These are phyloP conservation scores for Cichladusa arquata DNA, from an alignment of 2,113 vertebrate species.

Conservation along the genomic window DNA sequence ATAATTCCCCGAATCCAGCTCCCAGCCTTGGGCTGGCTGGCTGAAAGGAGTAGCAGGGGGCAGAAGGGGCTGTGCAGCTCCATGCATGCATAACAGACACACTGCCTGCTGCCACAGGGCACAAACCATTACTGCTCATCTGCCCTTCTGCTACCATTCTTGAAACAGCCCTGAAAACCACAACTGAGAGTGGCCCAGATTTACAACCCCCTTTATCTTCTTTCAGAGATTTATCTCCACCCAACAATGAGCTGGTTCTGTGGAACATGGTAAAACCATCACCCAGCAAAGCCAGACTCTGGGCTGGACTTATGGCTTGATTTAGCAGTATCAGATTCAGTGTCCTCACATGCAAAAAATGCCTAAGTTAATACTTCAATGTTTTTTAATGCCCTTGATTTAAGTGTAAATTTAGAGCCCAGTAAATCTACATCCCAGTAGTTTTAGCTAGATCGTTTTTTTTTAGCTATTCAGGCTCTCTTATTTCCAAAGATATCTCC, in stretches of 20 bases:
- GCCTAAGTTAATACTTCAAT: neutral
- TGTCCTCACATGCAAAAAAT: constrained; percentile 2
- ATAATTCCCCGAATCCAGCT: constrained; percentile 44
- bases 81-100: constrained; percentile 13
- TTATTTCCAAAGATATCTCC: constrained; percentile 26
- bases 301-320: neutral
- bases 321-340: neutral
- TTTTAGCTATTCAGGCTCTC: neutral
- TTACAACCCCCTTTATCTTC: neutral
- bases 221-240: neutral
- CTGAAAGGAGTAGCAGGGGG: constrained; percentile 52
- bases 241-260: neutral
- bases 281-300: neutral
- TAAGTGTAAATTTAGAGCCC: neutral
- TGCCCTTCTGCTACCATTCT: neutral
- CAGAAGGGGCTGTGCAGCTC: constrained; percentile 35
- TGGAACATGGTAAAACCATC: neutral
- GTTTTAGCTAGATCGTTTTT: neutral
- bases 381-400: neutral
- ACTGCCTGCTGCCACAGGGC: constrained; percentile 35
- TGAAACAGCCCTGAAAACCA: neutral
- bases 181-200: neutral
- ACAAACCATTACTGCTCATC: neutral
- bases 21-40: neutral
- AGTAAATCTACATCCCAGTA: neutral